Evolutionary conservation across 2,797 vertebrate species (phyloP).

Genomic region (Podarcis lilfordi): DNA sequence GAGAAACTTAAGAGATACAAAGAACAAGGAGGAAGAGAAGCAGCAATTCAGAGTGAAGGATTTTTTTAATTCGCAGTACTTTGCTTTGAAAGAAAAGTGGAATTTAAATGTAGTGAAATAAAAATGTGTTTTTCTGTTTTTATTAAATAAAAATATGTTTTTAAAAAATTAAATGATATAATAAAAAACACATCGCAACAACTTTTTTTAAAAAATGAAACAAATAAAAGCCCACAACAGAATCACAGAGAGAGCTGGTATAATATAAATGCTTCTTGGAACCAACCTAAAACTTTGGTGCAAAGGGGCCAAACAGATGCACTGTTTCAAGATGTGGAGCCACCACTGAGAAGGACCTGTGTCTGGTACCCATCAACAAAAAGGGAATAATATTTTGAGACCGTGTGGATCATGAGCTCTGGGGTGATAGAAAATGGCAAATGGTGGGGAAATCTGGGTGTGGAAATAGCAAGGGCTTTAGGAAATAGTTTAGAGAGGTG

Average conservation of each 20-base stretch:
- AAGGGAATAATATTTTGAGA: neutral
- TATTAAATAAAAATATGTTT: too few relatives aligned
- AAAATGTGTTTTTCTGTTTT: neutral
- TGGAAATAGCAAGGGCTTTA: too few relatives aligned
- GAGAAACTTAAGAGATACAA: too few relatives aligned
- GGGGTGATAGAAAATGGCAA: neutral
- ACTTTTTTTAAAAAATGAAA: neutral
- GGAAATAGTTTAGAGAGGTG: neutral
- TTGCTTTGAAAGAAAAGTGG: too few relatives aligned
- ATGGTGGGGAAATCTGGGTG: too few relatives aligned
- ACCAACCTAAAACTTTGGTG: too few relatives aligned
- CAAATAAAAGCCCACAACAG: neutral
- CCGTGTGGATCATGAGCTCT: too few relatives aligned
- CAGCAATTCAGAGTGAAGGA: neutral
- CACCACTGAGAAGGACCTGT: neutral
- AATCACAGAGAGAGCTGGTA: neutral
- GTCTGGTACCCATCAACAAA: neutral
- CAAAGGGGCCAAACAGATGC: too few relatives aligned
- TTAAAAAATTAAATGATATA: neutral
- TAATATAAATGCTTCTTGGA: neutral
- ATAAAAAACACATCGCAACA: neutral
- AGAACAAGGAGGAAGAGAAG: neutral
- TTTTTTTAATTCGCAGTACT: neutral
- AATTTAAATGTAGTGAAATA: too few relatives aligned
- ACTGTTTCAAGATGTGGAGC: too few relatives aligned